Evolutionary conservation across 2,113 vertebrate genomes (phyloP), one percentile per base, ranked within the genome.

Genomic region (Bungarus multicinctus): DNA sequence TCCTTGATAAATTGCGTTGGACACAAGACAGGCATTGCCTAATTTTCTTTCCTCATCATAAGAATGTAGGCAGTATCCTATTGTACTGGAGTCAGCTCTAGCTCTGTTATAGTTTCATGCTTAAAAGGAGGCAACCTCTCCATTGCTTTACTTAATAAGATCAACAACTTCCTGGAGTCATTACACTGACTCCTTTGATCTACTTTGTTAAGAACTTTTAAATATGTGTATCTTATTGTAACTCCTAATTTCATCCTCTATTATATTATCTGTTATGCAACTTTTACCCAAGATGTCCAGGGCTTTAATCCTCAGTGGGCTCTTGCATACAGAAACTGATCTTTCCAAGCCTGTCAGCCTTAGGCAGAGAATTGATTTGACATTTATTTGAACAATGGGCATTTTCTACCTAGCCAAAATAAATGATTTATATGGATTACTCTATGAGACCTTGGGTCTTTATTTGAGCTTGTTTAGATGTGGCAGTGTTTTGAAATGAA

Each of bases 371-470:
- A 81, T 55, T 92, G 64, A 52, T 52, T 81, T 81, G 50, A 74
- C 30, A 87, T 89, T 92, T 89, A 92, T 89, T 89, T 91, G 55
- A 39, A 60, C 45, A 64, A 20, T 34, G 55, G 54, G 39, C 10
- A 87, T 92, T 89, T 89, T 89, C 50, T 89, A 89, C 7, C 58
- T 89, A 88, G 91, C 22, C 43, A 45, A 88, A 92, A 92, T 92
- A 74, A 89, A 89, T 81, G 23, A 92, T 88, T 69, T 88, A 92
- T 89, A 89, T 74, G 39, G 91, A 88, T 88, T 89, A 74, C 23
- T 89, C 81, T 55, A 89, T 74, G 64, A 88, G 47, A 34, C 87
- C 58, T 74, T 74, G 60, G 50, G 60, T n/a, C 64, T 89, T 89
- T 74, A 88, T 88, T 14, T 74, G 58, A 74, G 34, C 39, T 92